Evolutionary conservation across 2,113 vertebrate species (phyloP), one percentile per base, ranked within the genome.

Genomic region (Barnardius zonarius): DNA sequence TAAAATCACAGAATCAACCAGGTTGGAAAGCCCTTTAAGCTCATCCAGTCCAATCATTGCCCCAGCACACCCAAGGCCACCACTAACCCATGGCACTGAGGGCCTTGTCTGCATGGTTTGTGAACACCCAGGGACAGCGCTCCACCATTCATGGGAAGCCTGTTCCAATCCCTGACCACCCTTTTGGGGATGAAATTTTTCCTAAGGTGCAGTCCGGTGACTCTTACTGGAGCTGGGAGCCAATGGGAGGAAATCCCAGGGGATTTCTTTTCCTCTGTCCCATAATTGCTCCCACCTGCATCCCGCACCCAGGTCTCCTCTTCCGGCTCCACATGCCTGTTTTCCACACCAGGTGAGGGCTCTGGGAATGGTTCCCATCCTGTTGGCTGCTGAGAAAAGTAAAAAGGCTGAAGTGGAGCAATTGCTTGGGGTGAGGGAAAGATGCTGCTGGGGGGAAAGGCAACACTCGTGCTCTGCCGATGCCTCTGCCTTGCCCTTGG

Each of bases 381-480:
- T 20, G 3, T 3, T 43, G 52, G 44, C 41, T 52, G 35, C 51
- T 46, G 44, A 49, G 44, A 66, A 88, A 78, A 64, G 33, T 37
- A 37, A 5, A 54, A 54, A 52, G 10, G 9, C 7, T 7, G 2
- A 81, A 69, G 49, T 11, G 48, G 44, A 81, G 27, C 44, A 48
- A 3, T n/a, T 27, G 5, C 1, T 35, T 12, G 13, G n/a, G 27
- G 7, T 7, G 11, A 23, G 13, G 30, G 8, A 31, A 57, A 25
- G 92, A 41, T 28, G 39, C 66, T 61, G 72, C 84, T 24, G 66
- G 9, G 41, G 25, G 11, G 7, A 33, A 63, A 43, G 41, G 75
- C 52, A 51, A 44, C 4, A 14, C 44, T 73, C 0, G 0, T 17
- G 33, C 59, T 66, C 43, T 33, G 49, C 46, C 0, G 0, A 28